Evolutionary conservation across 2,888 invertebrate species (phyloP).

Genomic region (Drosophila nr. fundita): DNA sequence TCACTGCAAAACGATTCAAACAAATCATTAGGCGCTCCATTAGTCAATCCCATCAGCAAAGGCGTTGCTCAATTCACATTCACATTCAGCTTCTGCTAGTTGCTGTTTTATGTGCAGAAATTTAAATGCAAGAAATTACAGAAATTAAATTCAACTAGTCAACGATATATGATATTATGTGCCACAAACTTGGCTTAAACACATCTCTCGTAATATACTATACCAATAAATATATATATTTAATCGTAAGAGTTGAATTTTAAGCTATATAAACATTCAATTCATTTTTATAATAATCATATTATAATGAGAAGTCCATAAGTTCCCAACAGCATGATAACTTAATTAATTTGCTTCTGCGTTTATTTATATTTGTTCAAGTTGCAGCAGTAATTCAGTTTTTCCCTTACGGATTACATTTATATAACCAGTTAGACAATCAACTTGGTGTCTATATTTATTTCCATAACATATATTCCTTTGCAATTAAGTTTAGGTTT

Average conservation of each 20-base stretch:
- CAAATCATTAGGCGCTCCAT: slow-evolving; percentile 51
- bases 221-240: background rate
- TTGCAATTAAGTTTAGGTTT: background rate
- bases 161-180: background rate
- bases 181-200: background rate
- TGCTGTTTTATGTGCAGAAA: background rate
- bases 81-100: background rate
- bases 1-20: slow-evolving; percentile 38
- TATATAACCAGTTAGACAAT: background rate
- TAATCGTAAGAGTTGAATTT: background rate
- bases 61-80: slow-evolving; percentile 30
- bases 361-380: background rate
- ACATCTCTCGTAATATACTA: background rate
- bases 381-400: background rate
- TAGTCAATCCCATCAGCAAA: slow-evolving; percentile 30
- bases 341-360: background rate
- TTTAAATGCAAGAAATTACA: background rate
- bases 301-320: background rate
- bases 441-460: background rate
- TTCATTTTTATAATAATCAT: background rate
- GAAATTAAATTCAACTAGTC: background rate
- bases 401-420: background rate
- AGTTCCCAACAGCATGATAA: background rate
- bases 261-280: too few relatives aligned
- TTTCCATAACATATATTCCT: background rate